phyloP scores from a whole-genome alignment of 2,797 vertebrate species.

The Myripristis murdjan region DNA sequence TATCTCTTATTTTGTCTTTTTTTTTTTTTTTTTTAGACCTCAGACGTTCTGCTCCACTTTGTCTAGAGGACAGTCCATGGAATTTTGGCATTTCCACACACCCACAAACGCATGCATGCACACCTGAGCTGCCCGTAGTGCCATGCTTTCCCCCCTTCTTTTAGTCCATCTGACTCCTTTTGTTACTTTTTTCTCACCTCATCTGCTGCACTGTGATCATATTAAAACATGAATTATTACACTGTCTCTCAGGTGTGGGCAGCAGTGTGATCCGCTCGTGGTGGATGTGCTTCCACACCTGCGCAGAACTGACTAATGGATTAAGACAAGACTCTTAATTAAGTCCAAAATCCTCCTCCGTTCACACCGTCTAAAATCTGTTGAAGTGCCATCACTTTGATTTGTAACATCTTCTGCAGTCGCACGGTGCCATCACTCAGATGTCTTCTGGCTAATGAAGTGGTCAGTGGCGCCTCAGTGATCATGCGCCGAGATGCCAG shows the following conservation, averaged over 20 bases:
- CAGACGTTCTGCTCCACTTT: slow-evolving; percentile 20
- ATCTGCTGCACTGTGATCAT: slow-evolving; percentile 8
- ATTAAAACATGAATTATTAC: slow-evolving; percentile 34
- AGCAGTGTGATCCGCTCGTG: neutral
- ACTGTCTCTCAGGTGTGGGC: slow-evolving; percentile 30
- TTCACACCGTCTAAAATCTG: slow-evolving; percentile 51
- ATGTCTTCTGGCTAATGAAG: slow-evolving; percentile 64
- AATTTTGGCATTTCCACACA: neutral
- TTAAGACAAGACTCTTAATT: slow-evolving; percentile 56
- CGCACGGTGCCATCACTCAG: slow-evolving; percentile 54
- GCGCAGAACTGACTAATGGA: slow-evolving; percentile 42
- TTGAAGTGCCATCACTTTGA: slow-evolving; percentile 39
- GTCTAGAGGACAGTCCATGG: slow-evolving; percentile 28
- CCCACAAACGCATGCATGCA: neutral
- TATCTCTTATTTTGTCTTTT: slow-evolving; percentile 35
- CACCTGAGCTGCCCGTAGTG: neutral
- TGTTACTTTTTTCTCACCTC: neutral
- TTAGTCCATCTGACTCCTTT: neutral
- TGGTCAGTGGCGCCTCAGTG: slow-evolving; percentile 36
- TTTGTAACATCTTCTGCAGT: slow-evolving; percentile 44
- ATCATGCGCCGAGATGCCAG: slow-evolving; percentile 21
- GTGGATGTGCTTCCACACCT: slow-evolving; percentile 23
- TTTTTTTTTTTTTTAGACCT: neutral
- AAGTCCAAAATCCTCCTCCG: slow-evolving; percentile 18
- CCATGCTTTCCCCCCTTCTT: neutral